Base-by-base conservation (phyloP, 2,888 invertebrate species). In the Colostygia pectinataria region DNA sequence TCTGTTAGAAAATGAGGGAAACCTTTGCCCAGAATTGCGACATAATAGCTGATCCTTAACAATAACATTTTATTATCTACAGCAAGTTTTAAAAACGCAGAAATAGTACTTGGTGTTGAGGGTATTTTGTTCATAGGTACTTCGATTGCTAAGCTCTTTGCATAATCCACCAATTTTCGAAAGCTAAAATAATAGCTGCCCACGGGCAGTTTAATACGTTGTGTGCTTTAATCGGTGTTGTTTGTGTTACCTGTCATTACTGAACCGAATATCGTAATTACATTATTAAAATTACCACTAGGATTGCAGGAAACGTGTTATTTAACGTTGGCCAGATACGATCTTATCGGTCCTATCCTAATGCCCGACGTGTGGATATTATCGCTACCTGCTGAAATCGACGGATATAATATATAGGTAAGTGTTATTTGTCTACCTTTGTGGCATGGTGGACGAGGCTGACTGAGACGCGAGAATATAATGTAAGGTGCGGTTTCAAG, bases 261-360 rank as follows among this genome's bases (percentile, higher is more conserved):
- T 76, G 77, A 81, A 80, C 68, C 78, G 79, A 83, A 84, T 77
- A 83, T 83, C 72, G 80, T 86, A 84, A 89, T 89, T 85, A 88
- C 85, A 84, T 82, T 87, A 89, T 87, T 85, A 87, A 83, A 89
- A 88, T 88, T 80, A 81, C 83, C 67, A 74, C 81, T 80, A 82
- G 86, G 86, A 88, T 86, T 87, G 79, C 90, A 89, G 90, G 90
- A 90, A 87, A 84, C 88, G 69, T 84, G 89, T 87, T 90, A 90
- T 90, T 90, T 90, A 88, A 86, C 84, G 79, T 83, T 65, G 75
- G 59, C 46, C 61, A 72, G 89, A 90, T 90, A 87, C 51, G 69
- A 90, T 90, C 90, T 90, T 86, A 90, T 90, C 90, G 41, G 74
- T 55, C 31, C 52, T 75, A 83, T 86, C 83, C 87, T 89, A 88